Percentiles rank a stretch among this genome's conserved stretches.
phyloP scores from a whole-genome alignment of 2,113 vertebrate species.

The Clupea harengus region DNA sequence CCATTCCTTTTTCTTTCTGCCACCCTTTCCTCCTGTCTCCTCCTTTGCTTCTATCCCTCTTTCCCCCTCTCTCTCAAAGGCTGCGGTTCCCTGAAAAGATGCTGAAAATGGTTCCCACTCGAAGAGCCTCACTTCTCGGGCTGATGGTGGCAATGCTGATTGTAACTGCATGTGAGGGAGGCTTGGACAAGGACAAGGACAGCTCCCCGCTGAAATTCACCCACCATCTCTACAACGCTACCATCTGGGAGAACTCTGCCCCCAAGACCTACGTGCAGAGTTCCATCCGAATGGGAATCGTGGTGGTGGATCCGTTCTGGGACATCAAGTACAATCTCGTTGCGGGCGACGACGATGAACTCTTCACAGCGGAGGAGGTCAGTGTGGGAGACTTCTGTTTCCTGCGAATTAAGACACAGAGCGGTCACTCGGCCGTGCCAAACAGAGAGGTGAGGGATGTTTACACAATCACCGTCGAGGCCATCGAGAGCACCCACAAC shows the following conservation, averaged over 20 bases:
- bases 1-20: neutral
- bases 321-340: conserved; percentile 80
- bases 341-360: conserved; percentile 76
- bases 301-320: conserved; percentile 73
- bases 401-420: conserved; percentile 85
- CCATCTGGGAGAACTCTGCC: conserved; percentile 90
- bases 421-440: conserved; percentile 80
- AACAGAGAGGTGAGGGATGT: conserved; percentile 89
- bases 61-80: conserved; percentile 42
- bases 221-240: conserved; percentile 85
- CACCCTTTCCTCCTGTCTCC: neutral
- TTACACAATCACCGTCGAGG: conserved; percentile 85
- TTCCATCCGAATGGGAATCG: conserved; percentile 83
- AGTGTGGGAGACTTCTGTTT: conserved; percentile 89
- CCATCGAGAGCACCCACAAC: conserved; percentile 75
- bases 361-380: conserved; percentile 84
- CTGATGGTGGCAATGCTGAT: conserved; percentile 63
- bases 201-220: conserved; percentile 81
- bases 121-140: conserved; percentile 47
- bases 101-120: conserved; percentile 61
- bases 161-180: conserved; percentile 56
- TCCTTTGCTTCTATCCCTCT: neutral
- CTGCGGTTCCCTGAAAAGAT: conserved; percentile 48
- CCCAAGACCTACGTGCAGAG: conserved; percentile 88
- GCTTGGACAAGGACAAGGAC: conserved; percentile 70